Evolutionary conservation across 2,797 vertebrate species (phyloP).

Genomic region (Trematomus bernacchii): DNA sequence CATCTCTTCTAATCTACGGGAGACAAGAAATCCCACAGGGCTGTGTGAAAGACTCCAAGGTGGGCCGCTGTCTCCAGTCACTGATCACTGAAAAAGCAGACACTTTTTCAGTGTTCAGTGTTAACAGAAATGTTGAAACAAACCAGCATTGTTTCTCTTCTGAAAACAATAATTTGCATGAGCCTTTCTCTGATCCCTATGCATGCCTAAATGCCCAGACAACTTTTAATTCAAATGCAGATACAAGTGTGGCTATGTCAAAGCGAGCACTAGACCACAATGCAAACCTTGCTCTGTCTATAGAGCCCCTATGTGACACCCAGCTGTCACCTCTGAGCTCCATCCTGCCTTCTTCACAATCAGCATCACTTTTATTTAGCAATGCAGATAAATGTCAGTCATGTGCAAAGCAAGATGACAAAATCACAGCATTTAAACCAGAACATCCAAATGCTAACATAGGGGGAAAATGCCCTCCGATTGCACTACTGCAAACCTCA

Average conservation of each 20-base stretch:
- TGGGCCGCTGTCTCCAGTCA: conserved; percentile 8
- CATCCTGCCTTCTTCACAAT: neutral
- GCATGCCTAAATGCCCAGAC: conserved; percentile 8
- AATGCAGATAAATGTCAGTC: neutral
- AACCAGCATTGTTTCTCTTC: conserved; percentile 27
- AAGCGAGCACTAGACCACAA: conserved; percentile 69
- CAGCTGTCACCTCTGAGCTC: conserved; percentile 1
- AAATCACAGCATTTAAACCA: conserved; percentile 1
- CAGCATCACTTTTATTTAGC: conserved; percentile 1
- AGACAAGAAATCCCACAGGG: conserved; percentile 14
- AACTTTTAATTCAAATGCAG: conserved; percentile 31
- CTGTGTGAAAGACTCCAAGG: conserved; percentile 5
- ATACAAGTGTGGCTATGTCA: conserved; percentile 13
- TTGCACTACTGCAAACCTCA: neutral
- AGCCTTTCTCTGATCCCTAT: neutral
- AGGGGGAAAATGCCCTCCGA: neutral
- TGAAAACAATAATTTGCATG: conserved; percentile 21
- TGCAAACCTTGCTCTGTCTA: conserved; percentile 59
- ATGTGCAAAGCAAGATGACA: conserved; percentile 10
- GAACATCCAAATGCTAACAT: neutral
- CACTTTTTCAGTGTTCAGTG: conserved; percentile 9
- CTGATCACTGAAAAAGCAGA: conserved; percentile 11
- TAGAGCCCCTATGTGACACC: conserved; percentile 30
- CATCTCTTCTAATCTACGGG: conserved; percentile 2
- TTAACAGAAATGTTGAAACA: neutral